Percentiles rank a stretch among this genome's conserved stretches.
Evolutionary conservation across 2,888 invertebrate genomes (phyloP).

Genomic region (Scelioninae gen. 1): DNA sequence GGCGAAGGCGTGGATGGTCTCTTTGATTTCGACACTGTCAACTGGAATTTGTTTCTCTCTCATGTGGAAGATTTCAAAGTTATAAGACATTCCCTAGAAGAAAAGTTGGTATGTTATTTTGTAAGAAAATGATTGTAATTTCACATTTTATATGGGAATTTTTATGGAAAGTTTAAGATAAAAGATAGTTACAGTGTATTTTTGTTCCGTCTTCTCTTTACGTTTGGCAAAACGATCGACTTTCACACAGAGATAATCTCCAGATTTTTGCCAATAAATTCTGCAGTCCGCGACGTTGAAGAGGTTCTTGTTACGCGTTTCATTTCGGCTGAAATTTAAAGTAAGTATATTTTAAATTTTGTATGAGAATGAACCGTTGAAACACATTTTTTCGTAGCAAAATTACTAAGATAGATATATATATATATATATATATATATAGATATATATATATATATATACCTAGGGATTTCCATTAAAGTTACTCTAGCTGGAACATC

Average conservation of each 20-base stretch:
- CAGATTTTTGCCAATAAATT: conserved; percentile 99
- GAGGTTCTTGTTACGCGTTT: conserved; percentile 96
- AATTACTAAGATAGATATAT: too few species aligned
- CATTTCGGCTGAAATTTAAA: conserved; percentile 87
- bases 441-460: conserved; percentile 43
- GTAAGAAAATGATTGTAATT: not conserved
- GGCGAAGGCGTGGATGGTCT: too few species aligned
- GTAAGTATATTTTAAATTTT: not conserved
- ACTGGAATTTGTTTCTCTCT: conserved; percentile 98
- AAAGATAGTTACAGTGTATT: conserved; percentile 89
- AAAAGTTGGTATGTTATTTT: not conserved
- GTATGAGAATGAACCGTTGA: too few species aligned
- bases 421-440: too few species aligned
- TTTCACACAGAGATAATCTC: conserved; percentile 98
- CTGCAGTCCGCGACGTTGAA: conserved; percentile 99
- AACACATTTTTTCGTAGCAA: too few species aligned
- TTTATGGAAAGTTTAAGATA: too few species aligned
- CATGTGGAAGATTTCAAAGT: conserved; percentile 99
- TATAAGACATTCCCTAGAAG: conserved; percentile 94
- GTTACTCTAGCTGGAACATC: conserved; percentile 98
- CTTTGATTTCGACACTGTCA: conserved; percentile 98
- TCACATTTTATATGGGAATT: not conserved
- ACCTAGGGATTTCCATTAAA: conserved; percentile 95
- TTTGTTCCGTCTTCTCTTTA: conserved; percentile 96
- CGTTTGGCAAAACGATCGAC: conserved; percentile 95